Evolutionary conservation across 1,140 invertebrate genomes (phyloP).

Genomic region (Drosophila pseudoobscura): DNA sequence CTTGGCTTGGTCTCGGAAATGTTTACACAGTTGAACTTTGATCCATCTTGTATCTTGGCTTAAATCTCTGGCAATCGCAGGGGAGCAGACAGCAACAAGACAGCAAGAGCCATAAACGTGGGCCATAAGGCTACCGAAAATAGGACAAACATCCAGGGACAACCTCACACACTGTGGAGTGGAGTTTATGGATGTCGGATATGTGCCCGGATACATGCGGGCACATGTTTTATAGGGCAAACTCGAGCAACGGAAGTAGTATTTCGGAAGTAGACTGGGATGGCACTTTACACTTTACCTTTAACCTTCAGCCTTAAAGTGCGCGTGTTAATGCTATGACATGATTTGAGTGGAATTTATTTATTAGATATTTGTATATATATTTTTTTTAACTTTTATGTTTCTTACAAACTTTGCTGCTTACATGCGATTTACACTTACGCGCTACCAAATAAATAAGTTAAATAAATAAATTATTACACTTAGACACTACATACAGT

Average conservation of each 20-base stretch:
- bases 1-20: constrained; percentile 14
- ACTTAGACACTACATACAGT: constrained; percentile 62
- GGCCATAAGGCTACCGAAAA: constrained; percentile 17
- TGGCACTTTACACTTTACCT: constrained; percentile 20
- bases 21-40: constrained; percentile 30
- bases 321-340: background rate
- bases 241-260: constrained; percentile 11
- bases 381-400: constrained; percentile 71
- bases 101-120: constrained; percentile 26
- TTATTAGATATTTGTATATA: constrained; percentile 35
- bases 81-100: background rate
- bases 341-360: constrained; percentile 7
- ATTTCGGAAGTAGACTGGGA: constrained; percentile 27
- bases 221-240: constrained; percentile 20
- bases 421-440: constrained; percentile 66
- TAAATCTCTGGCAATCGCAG: background rate
- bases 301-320: background rate
- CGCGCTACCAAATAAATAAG: constrained; percentile 71
- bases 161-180: constrained; percentile 3
- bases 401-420: constrained; percentile 76
- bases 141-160: constrained; percentile 32
- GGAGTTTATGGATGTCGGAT: constrained; percentile 17
- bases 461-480: constrained; percentile 73
- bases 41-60: constrained; percentile 15
- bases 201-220: constrained; percentile 9